These are phyloP conservation scores for Euura saliciscinereae DNA, from an alignment of 1,140 invertebrate genomes.

Conservation along the genomic window DNA sequence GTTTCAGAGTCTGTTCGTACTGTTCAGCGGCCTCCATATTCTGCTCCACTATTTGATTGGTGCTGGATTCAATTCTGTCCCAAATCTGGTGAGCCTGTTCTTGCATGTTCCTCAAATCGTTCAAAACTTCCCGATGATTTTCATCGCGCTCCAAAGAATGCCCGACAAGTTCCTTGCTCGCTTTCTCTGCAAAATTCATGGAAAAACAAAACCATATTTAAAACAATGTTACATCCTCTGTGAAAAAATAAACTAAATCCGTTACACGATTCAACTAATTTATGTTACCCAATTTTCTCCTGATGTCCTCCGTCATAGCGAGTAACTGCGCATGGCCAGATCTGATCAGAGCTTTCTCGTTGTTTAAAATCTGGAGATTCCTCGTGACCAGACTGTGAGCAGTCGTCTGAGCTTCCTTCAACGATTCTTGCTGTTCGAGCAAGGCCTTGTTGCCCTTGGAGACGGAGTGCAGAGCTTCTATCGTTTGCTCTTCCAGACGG, in stretches of 20 bases:
- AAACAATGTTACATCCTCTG: background rate
- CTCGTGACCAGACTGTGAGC: conserved; percentile 60
- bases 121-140: conserved; percentile 64
- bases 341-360: conserved; percentile 68
- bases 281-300: conserved; percentile 61
- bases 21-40: conserved; percentile 61
- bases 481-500: conserved; percentile 59
- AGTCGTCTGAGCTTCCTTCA: conserved; percentile 60
- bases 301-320: conserved; percentile 63
- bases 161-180: conserved; percentile 56
- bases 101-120: conserved; percentile 65
- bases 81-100: conserved; percentile 62
- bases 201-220: conserved; percentile 17
- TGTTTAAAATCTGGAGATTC: conserved; percentile 64
- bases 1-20: conserved; percentile 64
- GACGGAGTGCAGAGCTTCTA: conserved; percentile 60
- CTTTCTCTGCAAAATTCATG: conserved; percentile 51
- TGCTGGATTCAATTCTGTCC: conserved; percentile 60
- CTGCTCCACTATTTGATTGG: conserved; percentile 61
- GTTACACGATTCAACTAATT: background rate
- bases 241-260: background rate
- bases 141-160: conserved; percentile 56
- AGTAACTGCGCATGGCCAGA: conserved; percentile 64
- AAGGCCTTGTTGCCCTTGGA: conserved; percentile 61
- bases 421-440: conserved; percentile 61